These are phyloP conservation scores for Spongilla lacustris DNA, from an alignment of 37 sponge, comb jelly and placozoan genomes.

Conservation along the genomic window DNA sequence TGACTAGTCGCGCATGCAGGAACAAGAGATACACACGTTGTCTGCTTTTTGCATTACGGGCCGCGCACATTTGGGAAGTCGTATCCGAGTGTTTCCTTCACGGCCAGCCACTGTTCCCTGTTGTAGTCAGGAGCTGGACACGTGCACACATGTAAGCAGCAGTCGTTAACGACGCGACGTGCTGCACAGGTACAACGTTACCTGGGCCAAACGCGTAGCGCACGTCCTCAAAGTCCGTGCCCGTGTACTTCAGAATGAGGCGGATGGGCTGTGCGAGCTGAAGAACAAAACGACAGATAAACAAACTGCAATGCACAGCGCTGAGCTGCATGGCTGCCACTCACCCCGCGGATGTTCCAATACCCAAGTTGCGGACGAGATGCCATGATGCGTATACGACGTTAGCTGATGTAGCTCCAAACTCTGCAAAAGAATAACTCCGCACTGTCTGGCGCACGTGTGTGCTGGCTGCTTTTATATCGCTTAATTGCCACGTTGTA, in stretches of 20 bases:
- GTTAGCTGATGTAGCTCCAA: too few relatives aligned
- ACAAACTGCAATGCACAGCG: too few relatives aligned
- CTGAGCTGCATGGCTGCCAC: too few relatives aligned
- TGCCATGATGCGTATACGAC: too few relatives aligned
- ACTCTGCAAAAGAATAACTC: too few relatives aligned
- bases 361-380: constrained; percentile 65
- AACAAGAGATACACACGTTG: too few relatives aligned
- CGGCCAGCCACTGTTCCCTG: constrained; percentile 60
- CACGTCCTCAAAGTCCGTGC: constrained; percentile 81
- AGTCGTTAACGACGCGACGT: too few relatives aligned
- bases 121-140: constrained; percentile 57
- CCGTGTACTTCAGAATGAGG: constrained; percentile 78
- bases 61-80: constrained; percentile 83
- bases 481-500: neutral
- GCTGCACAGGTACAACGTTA: neutral
- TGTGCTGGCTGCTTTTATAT: neutral
- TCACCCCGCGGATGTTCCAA: constrained; percentile 92
- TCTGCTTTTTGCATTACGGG: too few relatives aligned
- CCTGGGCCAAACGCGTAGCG: constrained; percentile 56
- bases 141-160: neutral
- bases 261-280: constrained; percentile 90
- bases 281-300: too few relatives aligned
- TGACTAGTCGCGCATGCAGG: constrained; percentile 63
- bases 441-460: neutral
- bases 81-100: constrained; percentile 78